Evolutionary conservation across 53 echinoderm and acorn worm genomes (phyloP).

Genomic region (Hippasteria phrygiana): DNA sequence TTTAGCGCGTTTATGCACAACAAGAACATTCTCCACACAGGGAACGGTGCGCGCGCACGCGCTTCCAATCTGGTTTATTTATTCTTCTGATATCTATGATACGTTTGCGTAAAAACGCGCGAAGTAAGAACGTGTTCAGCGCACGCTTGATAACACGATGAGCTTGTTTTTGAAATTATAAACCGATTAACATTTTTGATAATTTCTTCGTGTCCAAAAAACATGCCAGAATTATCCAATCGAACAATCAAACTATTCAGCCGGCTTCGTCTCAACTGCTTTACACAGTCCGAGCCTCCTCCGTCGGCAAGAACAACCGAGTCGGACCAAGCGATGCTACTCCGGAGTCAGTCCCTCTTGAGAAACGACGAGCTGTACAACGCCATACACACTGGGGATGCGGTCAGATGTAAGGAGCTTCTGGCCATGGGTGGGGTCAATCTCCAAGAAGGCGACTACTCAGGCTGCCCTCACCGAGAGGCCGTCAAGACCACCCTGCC

Average conservation of each 20-base stretch:
- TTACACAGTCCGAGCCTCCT: background rate
- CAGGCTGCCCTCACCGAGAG: slow-evolving; percentile 10
- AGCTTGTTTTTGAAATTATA: background rate
- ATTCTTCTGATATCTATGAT: background rate
- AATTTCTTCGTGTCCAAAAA: background rate
- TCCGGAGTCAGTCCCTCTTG: background rate
- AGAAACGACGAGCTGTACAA: slow-evolving; percentile 47
- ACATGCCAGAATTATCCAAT: background rate
- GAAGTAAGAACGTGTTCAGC: background rate
- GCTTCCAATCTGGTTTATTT: too few species aligned
- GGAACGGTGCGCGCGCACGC: too few species aligned
- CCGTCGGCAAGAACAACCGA: background rate
- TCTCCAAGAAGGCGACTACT: background rate
- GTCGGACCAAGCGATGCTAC: background rate
- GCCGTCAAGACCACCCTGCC: slow-evolving; percentile 24
- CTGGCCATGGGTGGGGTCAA: slow-evolving; percentile 37
- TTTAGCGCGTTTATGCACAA: too few species aligned
- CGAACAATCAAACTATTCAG: background rate
- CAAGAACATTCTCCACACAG: too few species aligned
- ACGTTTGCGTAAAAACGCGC: background rate
- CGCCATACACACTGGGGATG: slow-evolving; percentile 57
- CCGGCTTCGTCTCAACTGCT: slow-evolving; percentile 27
- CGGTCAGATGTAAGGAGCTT: slow-evolving; percentile 22
- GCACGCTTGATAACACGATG: background rate
- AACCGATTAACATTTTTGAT: background rate